Conservation (phyloP, 2,797 vertebrate species). For the Enteromius argenteus region DNA sequence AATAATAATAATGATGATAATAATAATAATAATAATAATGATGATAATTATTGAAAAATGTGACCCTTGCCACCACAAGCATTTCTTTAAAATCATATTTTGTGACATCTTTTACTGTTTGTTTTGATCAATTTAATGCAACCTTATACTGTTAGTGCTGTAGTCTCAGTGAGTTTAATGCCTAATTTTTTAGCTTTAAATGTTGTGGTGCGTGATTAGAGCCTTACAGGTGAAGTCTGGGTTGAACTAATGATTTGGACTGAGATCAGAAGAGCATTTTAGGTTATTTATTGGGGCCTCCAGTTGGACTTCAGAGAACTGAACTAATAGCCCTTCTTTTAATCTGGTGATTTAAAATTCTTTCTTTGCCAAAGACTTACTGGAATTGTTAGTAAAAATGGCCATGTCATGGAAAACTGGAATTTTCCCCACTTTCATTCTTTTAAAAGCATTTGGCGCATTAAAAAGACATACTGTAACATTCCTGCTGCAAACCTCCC, state of each 20-base stretch:
- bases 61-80: no score
- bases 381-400: neutral
- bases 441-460: neutral
- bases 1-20: no score
- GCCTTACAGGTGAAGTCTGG: neutral
- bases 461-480: neutral
- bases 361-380: neutral
- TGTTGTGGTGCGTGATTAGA: neutral
- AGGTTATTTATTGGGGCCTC: constrained; percentile 1
- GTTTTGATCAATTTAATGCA: neutral
- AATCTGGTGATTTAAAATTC: neutral
- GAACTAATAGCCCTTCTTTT: neutral
- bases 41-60: no score
- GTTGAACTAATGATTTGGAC: constrained; percentile 10
- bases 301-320: neutral
- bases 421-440: neutral
- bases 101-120: neutral
- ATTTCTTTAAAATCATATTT: neutral
- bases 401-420: constrained; percentile 4
- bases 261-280: neutral
- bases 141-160: neutral
- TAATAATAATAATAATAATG: no score
- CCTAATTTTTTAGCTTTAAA: neutral
- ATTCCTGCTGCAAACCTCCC: neutral
- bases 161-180: neutral